Base-by-base conservation (phyloP, 2,797 vertebrate species). In the Artibeus lituratus region DNA sequence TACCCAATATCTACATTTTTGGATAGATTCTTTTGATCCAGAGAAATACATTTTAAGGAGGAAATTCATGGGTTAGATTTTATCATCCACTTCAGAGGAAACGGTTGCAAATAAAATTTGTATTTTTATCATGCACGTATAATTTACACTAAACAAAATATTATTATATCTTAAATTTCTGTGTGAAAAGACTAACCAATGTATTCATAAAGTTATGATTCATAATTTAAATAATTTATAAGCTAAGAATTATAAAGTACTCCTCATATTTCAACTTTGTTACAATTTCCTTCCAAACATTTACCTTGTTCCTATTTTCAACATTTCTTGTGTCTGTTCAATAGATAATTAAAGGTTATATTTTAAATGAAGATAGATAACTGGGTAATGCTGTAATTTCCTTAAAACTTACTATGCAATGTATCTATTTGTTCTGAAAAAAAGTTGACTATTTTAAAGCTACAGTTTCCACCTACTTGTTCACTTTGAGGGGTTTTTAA, bases 91-190 rank as follows among this genome's bases (percentile, higher is more conserved):
- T 85, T 94, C 74, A 87, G n/a, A 96, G 35, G 15, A 90, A 96
- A 42, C 42, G 35, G 29, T 69, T 72, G 8, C 26, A 73, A 89
- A 90, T 77, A 42, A 55, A 76, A 15, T 65, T 84, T 85, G 76
- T 5, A 85, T 39, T 8, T 83, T 26, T 39, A 39, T 57, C 44
- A 47, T 83, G 12, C 22, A 90, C 3, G 6, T 57, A n/a, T 14
- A 39, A 35, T 18, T 35, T 86, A 35, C 19, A 29, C 49, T 35
- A 84, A 70, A 37, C 67, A 65, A 21, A 65, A 47, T 92, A 96
- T 90, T 93, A 22, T 92, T 88, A 97, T 90, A 57, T 82, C 84
- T 94, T 96, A 95, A 85, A 49, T 62, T 87, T 89, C 42, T 89
- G 18, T 96, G 16, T 35, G 62, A 53, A 10, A 26, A 73, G 53